These are phyloP conservation scores for Sylvia borin DNA, from an alignment of 2,797 vertebrate species.

Conservation along the genomic window DNA sequence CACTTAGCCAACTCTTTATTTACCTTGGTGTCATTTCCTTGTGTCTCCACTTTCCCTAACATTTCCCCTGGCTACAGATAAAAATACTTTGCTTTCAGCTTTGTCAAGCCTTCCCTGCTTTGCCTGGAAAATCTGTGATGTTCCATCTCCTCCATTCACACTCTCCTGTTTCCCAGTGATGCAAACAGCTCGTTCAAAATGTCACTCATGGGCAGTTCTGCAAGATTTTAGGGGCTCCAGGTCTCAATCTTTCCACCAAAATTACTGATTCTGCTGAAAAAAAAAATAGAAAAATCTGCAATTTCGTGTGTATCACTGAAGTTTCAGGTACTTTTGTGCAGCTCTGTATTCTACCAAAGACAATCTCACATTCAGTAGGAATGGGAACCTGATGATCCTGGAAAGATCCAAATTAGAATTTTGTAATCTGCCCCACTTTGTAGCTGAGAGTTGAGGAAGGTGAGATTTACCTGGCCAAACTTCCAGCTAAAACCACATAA, in stretches of 20 bases:
- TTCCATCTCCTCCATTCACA: background rate
- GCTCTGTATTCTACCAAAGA: background rate
- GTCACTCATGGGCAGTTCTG: background rate
- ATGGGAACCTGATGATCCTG: background rate
- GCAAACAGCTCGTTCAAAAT: background rate
- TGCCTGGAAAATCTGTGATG: background rate
- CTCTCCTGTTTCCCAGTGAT: background rate
- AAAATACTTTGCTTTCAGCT: constrained; percentile 6
- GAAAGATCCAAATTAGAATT: background rate
- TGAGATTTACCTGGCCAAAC: background rate
- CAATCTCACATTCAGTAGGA: accelerated
- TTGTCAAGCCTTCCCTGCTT: background rate
- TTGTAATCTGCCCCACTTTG: background rate
- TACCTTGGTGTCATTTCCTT: constrained; percentile 38
- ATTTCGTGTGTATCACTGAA: accelerated
- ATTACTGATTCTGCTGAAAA: background rate
- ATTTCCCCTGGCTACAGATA: constrained; percentile 29
- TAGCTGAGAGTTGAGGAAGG: background rate
- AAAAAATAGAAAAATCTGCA: background rate
- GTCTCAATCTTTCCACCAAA: background rate
- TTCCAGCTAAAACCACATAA: background rate
- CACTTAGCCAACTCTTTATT: constrained; percentile 33
- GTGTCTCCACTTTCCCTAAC: background rate
- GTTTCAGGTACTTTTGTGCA: background rate
- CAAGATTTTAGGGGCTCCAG: background rate